Evolutionary conservation across 2,113 vertebrate species (phyloP).

Genomic region (Caretta caretta): DNA sequence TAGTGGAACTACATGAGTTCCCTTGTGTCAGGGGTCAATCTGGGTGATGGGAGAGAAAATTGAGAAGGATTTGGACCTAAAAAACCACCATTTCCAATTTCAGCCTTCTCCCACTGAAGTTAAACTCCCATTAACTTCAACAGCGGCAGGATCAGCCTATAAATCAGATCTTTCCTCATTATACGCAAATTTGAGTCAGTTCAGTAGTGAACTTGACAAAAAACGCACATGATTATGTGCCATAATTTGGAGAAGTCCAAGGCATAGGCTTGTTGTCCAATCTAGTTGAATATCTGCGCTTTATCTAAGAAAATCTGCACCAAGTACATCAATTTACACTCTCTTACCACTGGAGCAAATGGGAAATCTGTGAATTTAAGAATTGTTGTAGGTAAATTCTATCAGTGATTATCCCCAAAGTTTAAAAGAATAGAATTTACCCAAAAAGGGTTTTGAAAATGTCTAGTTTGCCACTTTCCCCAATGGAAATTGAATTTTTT

Average conservation of each 20-base stretch:
- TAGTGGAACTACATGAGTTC: not conserved
- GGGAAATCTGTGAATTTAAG: not conserved
- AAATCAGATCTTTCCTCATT: not conserved
- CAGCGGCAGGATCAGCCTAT: not conserved
- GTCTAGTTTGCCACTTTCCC: not conserved
- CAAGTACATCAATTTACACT: not conserved
- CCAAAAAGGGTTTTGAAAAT: not conserved
- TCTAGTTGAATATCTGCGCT: not conserved
- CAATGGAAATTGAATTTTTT: not conserved
- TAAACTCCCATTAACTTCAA: not conserved
- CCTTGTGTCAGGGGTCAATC: not conserved
- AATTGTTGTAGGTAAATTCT: not conserved
- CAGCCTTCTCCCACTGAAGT: not conserved
- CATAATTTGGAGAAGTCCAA: not conserved
- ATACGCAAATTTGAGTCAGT: not conserved
- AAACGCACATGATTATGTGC: not conserved
- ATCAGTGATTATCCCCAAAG: not conserved
- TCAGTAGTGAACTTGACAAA: not conserved
- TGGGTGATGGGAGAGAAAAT: not conserved
- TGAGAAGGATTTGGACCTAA: rapidly evolving
- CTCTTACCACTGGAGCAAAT: not conserved
- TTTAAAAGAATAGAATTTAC: not conserved
- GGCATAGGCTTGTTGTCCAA: not conserved
- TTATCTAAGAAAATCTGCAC: not conserved
- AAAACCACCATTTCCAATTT: not conserved